Conservation (phyloP, 2,113 vertebrate species). For the Nicator chloris region DNA sequence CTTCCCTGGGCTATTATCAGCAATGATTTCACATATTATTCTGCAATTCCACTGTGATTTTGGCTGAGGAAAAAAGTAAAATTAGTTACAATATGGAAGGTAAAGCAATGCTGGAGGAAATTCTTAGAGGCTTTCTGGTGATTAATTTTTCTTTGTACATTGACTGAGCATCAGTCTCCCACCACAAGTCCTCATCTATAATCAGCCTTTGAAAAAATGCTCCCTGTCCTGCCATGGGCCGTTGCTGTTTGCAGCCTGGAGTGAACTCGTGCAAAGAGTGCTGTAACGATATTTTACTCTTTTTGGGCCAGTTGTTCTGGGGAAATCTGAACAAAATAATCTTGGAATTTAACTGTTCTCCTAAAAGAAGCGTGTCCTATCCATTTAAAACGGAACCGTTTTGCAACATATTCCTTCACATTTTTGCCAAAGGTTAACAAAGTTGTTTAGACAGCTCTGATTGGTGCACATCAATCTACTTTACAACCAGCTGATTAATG, state of each 20-base stretch:
- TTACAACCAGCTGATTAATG: slow-evolving; percentile 63
- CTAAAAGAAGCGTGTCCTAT: not conserved
- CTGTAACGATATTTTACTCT: not conserved
- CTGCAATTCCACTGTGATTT: not conserved
- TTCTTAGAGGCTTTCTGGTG: not conserved
- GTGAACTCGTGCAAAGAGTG: not conserved
- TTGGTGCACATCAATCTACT: slow-evolving; percentile 47
- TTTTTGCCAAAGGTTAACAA: slow-evolving; percentile 72
- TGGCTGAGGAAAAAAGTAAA: not conserved
- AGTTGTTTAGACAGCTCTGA: slow-evolving; percentile 69
- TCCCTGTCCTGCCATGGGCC: not conserved
- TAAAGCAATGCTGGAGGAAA: not conserved
- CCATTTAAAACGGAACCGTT: not conserved
- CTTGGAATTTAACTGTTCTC: not conserved
- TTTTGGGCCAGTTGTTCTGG: not conserved
- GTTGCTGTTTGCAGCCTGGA: not conserved
- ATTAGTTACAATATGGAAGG: not conserved
- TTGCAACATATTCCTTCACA: not conserved
- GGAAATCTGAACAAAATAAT: not conserved
- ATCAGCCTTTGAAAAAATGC: not conserved
- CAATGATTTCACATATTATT: not conserved
- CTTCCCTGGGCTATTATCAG: not conserved
- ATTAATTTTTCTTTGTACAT: not conserved
- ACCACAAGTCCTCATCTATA: not conserved
- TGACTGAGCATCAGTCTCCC: not conserved